Base-by-base conservation (phyloP, 2,888 invertebrate species). In the Zhuqinia jingwanae region DNA sequence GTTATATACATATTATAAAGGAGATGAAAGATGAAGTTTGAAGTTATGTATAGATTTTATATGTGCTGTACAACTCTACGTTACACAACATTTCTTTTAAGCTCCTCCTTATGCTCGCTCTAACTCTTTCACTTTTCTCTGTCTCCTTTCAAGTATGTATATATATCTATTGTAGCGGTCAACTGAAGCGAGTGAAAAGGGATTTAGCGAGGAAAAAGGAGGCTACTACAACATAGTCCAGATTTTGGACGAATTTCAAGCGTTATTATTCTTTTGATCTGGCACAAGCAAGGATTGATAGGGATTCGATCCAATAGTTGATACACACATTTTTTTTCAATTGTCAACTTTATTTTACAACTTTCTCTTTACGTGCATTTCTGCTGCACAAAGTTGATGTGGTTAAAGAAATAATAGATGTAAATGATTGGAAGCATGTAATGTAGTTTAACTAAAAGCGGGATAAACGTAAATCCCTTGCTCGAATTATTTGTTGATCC, bases 111-210 rank as follows among this genome's bases (percentile, higher is more conserved):
- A 25, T 58, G 10, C n/a, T n/a, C n/a, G 22, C 58, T 25, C 58
- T 8, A 10, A 11, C 58, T 58, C 11, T 22, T 50, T n/a, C 50
- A 20, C 58, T 20, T 25, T 58, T 25, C 20, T 58, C 13, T 50
- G 10, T 58, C 20, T n/a, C 22, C 22, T 11, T 20, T 58, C 60
- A 30, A 60, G 60, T 27, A 11, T 60, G 15, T 11, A 50, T 27
- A 11, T 60, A 30, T 11, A 50, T 27, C 30, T 27, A 27, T 60
- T 60, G 60, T 60, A 25, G 2, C 27, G 60, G 60, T 60, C 60
- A 60, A 60, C 30, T 60, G 60, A 27, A 60, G 60, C 60, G 60
- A 60, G 25, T 25, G 22, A 27, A 60, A 25, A 11, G 15, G 58
- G 60, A 27, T 60, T 60, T 60, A 30, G 27, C 30, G 27, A 60